phyloP scores from a whole-genome alignment of 2,888 invertebrate species.

The Pinctada fucata region DNA sequence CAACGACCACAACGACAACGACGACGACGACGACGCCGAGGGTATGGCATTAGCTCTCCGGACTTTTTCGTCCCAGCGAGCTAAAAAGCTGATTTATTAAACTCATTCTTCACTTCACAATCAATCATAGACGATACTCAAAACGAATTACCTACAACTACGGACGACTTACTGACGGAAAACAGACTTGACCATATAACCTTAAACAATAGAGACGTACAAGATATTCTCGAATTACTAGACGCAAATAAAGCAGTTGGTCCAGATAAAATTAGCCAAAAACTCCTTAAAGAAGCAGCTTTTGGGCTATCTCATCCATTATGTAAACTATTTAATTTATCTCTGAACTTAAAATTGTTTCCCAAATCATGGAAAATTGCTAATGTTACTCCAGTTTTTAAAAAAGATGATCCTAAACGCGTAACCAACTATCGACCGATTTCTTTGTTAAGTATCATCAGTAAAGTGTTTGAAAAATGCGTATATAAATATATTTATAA shows the following conservation, averaged over 20 bases:
- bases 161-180: neutral
- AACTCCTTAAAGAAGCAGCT: slow-evolving; percentile 7
- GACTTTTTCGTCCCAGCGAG: too few relatives aligned
- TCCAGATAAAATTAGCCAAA: slow-evolving; percentile 15
- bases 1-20: too few relatives aligned
- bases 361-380: neutral
- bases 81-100: slow-evolving; percentile 6
- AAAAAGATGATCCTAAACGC: too few relatives aligned
- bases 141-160: neutral
- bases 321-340: neutral
- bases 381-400: neutral
- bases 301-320: neutral
- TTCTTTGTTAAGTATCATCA: too few relatives aligned
- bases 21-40: too few relatives aligned
- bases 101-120: slow-evolving; percentile 3
- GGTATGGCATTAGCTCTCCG: too few relatives aligned
- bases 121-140: slow-evolving; percentile 1
- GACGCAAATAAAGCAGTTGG: slow-evolving; percentile 4
- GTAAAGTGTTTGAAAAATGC: too few relatives aligned
- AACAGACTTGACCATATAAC: neutral
- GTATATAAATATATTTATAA: too few relatives aligned
- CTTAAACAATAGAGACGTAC: neutral
- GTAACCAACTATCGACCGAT: too few relatives aligned
- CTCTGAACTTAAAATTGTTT: neutral
- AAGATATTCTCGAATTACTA: neutral